A percentile compares a stretch with the other conserved stretches of the same genome.
Conservation (phyloP, 2,888 invertebrate species). For the Herminia tarsipennalis region DNA sequence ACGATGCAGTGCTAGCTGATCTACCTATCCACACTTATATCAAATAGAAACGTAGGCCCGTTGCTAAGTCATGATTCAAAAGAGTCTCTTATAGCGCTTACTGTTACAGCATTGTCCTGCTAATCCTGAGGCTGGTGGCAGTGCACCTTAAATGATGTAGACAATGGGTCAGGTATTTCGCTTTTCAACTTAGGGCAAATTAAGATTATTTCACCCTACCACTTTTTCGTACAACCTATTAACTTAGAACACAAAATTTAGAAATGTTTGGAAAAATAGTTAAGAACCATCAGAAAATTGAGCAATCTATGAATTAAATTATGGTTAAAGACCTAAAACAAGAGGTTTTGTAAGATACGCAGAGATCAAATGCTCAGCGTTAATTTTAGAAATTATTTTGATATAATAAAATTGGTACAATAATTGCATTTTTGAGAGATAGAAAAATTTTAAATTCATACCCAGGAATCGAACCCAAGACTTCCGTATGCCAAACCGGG, state of each 20-base stretch:
- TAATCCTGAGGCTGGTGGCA: background rate
- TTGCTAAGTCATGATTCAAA: conserved; percentile 34
- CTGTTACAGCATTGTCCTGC: conserved; percentile 37
- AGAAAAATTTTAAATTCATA: too few relatives aligned
- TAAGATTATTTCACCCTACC: conserved; percentile 31
- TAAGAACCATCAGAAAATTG: too few relatives aligned
- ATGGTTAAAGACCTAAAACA: too few relatives aligned
- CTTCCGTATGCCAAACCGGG: too few relatives aligned
- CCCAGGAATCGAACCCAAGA: too few relatives aligned
- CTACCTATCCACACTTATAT: conserved; percentile 43
- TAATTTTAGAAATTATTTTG: conserved; percentile 24
- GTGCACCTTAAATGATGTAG: conserved; percentile 7
- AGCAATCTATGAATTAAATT: too few relatives aligned
- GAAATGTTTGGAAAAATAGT: too few relatives aligned
- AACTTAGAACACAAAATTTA: too few relatives aligned
- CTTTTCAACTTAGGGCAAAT: conserved; percentile 33
- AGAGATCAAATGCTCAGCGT: conserved; percentile 25
- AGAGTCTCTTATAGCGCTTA: conserved; percentile 22
- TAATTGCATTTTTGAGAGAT: too few relatives aligned
- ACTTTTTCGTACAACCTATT: conserved; percentile 18
- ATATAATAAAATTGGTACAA: conserved; percentile 25
- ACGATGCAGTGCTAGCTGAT: conserved; percentile 33
- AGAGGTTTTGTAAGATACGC: conserved; percentile 17
- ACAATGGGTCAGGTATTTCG: conserved; percentile 24
- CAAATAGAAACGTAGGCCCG: conserved; percentile 27